phyloP scores from a whole-genome alignment of 2,888 invertebrate genomes.

The Eupithecia subumbrata region DNA sequence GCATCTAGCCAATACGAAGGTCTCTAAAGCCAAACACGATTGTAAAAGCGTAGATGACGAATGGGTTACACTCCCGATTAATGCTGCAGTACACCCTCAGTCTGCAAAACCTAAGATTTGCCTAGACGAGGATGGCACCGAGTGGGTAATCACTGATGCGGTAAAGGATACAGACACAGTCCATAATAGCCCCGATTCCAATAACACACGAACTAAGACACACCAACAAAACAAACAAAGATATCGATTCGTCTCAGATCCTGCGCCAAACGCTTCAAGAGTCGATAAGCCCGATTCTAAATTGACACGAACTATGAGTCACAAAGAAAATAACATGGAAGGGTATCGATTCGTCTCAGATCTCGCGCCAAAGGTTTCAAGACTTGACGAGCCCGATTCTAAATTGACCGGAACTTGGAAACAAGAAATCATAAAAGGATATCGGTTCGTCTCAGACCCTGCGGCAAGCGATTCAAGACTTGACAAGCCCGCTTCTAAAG shows the following conservation, averaged over 20 bases:
- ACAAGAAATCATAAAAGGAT: neutral
- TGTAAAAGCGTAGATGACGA: neutral
- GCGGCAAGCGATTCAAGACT: neutral
- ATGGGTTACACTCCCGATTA: neutral
- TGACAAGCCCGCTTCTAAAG: neutral
- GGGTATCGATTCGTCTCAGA: slow-evolving; percentile 3
- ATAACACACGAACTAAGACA: neutral
- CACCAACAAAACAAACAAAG: neutral
- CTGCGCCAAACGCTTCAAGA: neutral
- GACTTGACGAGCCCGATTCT: neutral
- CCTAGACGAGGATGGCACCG: neutral
- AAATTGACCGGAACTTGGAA: neutral
- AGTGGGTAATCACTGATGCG: neutral
- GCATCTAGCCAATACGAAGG: neutral
- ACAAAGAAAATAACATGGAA: neutral
- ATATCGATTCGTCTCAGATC: neutral
- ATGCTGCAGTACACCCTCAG: neutral
- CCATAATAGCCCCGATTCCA: neutral
- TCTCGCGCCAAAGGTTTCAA: neutral
- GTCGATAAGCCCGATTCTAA: neutral
- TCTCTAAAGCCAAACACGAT: neutral
- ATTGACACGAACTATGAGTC: neutral
- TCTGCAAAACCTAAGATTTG: neutral
- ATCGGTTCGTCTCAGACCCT: neutral
- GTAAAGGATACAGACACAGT: neutral